phyloP scores from a whole-genome alignment of 2,113 vertebrate species.

The Saguinus imperator region DNA sequence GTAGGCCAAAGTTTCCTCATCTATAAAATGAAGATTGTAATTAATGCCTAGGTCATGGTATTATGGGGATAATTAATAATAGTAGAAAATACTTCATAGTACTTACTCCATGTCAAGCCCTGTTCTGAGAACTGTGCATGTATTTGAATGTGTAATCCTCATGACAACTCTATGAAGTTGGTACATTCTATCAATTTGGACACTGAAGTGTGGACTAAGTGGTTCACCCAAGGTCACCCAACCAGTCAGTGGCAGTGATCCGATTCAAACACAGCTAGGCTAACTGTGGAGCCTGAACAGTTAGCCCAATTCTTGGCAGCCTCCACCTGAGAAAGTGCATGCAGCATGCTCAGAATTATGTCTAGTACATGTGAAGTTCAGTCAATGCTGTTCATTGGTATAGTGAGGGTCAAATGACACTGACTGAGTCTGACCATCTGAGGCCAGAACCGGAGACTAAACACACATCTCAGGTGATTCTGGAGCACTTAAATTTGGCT shows the following conservation, averaged over 20 bases:
- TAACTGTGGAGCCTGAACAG: not conserved
- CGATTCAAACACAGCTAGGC: not conserved
- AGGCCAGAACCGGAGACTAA: not conserved
- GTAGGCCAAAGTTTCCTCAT: not conserved
- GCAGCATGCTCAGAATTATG: not conserved
- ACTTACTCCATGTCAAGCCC: not conserved
- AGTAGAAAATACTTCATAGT: not conserved
- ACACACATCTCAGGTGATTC: not conserved
- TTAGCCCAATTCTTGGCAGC: too few species aligned
- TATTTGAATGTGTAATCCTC: not conserved
- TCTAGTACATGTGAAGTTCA: not conserved
- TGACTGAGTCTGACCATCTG: not conserved
- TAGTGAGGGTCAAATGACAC: not conserved
- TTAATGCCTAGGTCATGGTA: not conserved
- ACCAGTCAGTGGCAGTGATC: not conserved
- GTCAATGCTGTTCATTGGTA: not conserved
- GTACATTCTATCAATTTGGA: not conserved
- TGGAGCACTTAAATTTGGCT: not conserved
- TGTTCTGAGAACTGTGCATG: not conserved
- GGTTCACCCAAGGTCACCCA: not conserved
- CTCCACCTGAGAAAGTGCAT: not conserved
- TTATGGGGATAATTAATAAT: not conserved
- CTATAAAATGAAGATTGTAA: not conserved
- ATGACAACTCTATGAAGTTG: not conserved
- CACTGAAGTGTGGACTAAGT: not conserved